Evolutionary conservation across 2,888 invertebrate species (phyloP).

Genomic region (Andrena dorsata): DNA sequence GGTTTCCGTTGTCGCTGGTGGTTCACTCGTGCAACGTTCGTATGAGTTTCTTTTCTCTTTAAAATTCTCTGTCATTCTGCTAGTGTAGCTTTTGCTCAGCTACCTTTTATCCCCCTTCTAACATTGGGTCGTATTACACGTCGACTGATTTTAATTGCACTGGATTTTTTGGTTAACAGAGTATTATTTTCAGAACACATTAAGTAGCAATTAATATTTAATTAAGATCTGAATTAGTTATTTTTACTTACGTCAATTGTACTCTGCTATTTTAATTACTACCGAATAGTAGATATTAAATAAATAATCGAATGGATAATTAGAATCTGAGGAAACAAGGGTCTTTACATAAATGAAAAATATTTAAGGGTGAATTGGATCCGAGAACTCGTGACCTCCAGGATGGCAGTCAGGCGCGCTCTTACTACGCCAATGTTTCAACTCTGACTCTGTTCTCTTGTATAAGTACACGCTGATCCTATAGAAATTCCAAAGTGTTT

Average conservation of each 20-base stretch:
- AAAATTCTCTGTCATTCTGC: background rate
- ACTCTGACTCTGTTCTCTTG: background rate
- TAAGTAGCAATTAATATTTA: no score
- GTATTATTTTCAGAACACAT: background rate
- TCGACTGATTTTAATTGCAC: background rate
- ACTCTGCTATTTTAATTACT: no score
- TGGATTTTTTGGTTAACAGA: background rate
- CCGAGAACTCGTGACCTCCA: background rate
- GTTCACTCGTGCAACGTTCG: background rate
- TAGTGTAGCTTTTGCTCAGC: background rate
- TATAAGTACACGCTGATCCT: background rate
- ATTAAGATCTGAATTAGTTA: no score
- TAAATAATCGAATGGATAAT: no score
- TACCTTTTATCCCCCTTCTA: background rate
- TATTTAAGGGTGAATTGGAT: no score
- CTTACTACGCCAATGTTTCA: background rate
- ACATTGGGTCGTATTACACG: slow-evolving; percentile 1
- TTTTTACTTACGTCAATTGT: no score
- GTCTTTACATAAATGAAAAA: no score
- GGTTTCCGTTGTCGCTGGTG: background rate
- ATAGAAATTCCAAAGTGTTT: no score
- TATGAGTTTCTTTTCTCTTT: background rate
- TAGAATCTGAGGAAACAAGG: no score
- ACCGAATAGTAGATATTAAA: no score
- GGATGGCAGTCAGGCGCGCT: background rate